These are phyloP conservation scores for Tenrec ecaudatus DNA, from an alignment of 2,113 vertebrate genomes.

Conservation along the genomic window DNA sequence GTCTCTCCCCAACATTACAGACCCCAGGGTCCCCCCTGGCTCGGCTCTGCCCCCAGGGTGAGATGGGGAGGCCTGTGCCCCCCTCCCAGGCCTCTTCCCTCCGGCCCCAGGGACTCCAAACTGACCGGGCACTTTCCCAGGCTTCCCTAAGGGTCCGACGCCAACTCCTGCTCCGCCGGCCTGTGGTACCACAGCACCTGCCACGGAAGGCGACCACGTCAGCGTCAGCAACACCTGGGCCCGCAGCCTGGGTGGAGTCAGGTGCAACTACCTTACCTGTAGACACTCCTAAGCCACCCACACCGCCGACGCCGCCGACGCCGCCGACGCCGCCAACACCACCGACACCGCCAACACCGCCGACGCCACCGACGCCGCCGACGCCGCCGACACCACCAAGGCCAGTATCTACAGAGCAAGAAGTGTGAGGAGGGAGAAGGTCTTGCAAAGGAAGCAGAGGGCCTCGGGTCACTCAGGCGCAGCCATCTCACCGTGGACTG, in stretches of 20 bases:
- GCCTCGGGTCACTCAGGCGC: background rate
- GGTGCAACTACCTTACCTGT: constrained; percentile 77
- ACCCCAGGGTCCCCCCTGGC: background rate
- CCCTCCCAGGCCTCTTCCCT: background rate
- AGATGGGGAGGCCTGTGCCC: background rate
- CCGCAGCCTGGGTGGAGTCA: background rate
- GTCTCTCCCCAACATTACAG: background rate
- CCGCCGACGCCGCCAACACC: constrained; percentile 21
- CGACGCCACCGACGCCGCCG: background rate
- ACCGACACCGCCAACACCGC: constrained; percentile 36
- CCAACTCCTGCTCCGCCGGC: constrained; percentile 81
- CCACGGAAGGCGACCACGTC: background rate
- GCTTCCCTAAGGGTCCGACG: constrained; percentile 82
- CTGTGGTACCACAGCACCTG: constrained; percentile 84
- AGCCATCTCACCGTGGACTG: too few species aligned
- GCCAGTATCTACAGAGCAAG: constrained; percentile 73
- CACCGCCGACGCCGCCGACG: constrained; percentile 31
- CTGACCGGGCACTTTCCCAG: constrained; percentile 89
- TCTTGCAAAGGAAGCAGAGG: background rate
- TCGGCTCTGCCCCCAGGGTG: too few species aligned
- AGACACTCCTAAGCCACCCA: constrained; percentile 81
- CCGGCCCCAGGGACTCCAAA: background rate
- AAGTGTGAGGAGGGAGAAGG: background rate
- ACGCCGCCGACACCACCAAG: constrained; percentile 43
- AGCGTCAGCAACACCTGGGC: background rate